Percentiles rank a stretch among this genome's conserved stretches.
phyloP scores from a whole-genome alignment of 1,140 invertebrate species.

The Vanessa tameamea region DNA sequence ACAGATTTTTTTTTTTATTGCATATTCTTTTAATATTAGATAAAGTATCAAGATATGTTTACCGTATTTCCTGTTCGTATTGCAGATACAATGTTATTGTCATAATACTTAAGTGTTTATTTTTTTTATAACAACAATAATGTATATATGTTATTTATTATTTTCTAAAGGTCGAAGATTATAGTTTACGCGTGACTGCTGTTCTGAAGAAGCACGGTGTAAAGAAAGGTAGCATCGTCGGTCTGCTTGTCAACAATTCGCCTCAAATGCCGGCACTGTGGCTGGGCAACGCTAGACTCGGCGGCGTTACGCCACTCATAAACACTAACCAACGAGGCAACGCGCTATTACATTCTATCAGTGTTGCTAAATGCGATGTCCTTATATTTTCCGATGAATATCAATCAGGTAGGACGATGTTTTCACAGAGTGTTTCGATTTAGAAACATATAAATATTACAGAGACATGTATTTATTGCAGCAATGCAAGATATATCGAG shows the following conservation, averaged over 20 bases:
- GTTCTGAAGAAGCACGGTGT: slow-evolving; percentile 89
- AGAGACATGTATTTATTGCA: slow-evolving; percentile 43
- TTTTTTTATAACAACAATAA: too few relatives aligned
- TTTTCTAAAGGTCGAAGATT: slow-evolving; percentile 87
- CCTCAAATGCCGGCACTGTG: slow-evolving; percentile 93
- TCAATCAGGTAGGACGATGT: slow-evolving; percentile 81
- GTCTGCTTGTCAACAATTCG: slow-evolving; percentile 92
- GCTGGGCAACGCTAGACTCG: slow-evolving; percentile 94
- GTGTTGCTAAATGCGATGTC: slow-evolving; percentile 88
- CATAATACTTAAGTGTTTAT: too few relatives aligned
- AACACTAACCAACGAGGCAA: slow-evolving; percentile 93
- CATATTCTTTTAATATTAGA: too few relatives aligned
- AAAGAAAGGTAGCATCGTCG: slow-evolving; percentile 91
- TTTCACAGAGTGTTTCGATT: neutral
- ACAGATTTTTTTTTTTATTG: too few relatives aligned
- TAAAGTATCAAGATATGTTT: too few relatives aligned
- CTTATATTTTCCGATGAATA: slow-evolving; percentile 90
- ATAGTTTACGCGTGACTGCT: slow-evolving; percentile 92
- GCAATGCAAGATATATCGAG: slow-evolving; percentile 71
- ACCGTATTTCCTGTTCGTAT: too few relatives aligned
- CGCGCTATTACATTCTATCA: slow-evolving; percentile 92
- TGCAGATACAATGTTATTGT: too few relatives aligned
- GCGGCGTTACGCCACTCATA: slow-evolving; percentile 92
- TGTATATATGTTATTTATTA: slow-evolving; percentile 7
- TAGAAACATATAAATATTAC: neutral